These are phyloP conservation scores for Cyaniris semiargus DNA, from an alignment of 2,888 invertebrate species.

Conservation along the genomic window DNA sequence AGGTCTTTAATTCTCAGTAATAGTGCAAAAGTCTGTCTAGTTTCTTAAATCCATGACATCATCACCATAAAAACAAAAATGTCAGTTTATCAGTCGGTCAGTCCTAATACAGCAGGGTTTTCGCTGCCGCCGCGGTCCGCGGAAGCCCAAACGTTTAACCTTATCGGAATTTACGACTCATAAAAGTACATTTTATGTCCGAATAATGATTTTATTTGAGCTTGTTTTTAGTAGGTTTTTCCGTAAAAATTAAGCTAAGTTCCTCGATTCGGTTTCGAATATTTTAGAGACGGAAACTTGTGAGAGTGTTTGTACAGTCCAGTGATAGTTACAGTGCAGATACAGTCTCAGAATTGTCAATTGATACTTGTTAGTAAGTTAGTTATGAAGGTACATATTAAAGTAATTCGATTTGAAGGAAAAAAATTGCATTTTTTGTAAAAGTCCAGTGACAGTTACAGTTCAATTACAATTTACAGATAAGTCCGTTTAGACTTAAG, in stretches of 20 bases:
- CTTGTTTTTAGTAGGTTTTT: neutral
- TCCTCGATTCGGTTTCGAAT: neutral
- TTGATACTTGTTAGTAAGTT: too few species aligned
- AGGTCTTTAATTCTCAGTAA: neutral
- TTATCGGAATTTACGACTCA: constrained; percentile 9
- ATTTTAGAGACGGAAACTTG: neutral
- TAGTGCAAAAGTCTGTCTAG: neutral
- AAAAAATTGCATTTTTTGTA: too few species aligned
- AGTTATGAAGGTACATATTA: too few species aligned
- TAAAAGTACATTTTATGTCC: constrained; percentile 14
- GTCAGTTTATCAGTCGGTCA: constrained; percentile 7
- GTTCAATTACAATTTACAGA: too few species aligned
- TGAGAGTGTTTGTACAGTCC: neutral
- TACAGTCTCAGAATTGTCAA: too few species aligned
- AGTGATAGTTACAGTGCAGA: neutral
- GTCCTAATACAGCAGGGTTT: neutral
- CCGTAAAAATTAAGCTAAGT: neutral
- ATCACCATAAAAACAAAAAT: constrained; percentile 1
- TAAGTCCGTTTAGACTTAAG: too few species aligned
- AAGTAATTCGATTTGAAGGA: too few species aligned
- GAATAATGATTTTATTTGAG: neutral
- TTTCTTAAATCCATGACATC: neutral
- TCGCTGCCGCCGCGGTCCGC: constrained; percentile 12
- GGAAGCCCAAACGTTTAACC: neutral
- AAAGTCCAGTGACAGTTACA: too few species aligned